Conservation (phyloP, 2,113 vertebrate genomes). For the Neotoma lepida region DNA sequence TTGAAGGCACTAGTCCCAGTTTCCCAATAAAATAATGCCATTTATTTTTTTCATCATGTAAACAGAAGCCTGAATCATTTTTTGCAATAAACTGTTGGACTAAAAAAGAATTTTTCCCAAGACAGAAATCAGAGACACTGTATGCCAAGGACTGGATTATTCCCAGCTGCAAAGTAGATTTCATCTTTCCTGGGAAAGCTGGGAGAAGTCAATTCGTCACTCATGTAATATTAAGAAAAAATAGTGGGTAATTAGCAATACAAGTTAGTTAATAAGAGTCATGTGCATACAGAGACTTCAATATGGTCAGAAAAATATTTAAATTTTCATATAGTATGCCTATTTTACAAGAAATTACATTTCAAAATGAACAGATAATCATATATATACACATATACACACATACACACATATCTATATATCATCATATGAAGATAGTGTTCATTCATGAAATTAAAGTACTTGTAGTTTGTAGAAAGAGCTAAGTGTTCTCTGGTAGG, state of each 20-base stretch:
- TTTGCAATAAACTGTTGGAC: constrained; percentile 74
- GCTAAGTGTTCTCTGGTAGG: not conserved
- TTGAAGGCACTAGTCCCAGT: constrained; percentile 49
- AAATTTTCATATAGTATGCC: not conserved
- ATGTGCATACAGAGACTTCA: not conserved
- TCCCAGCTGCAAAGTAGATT: constrained; percentile 72
- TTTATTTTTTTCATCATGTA: constrained; percentile 75
- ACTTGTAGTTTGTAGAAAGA: not conserved
- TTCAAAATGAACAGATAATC: not conserved
- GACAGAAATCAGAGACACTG: constrained; percentile 64
- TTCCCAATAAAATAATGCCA: constrained; percentile 72
- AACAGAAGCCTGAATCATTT: constrained; percentile 77
- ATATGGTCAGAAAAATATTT: not conserved
- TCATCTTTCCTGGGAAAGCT: constrained; percentile 60
- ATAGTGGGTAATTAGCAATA: not conserved
- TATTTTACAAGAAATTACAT: not conserved
- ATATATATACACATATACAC: not conserved
- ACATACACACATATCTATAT: not conserved
- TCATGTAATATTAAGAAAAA: constrained; percentile 37
- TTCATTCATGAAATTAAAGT: constrained; percentile 18
- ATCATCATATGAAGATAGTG: not conserved
- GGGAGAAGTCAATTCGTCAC: not conserved
- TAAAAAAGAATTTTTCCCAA: constrained; percentile 63
- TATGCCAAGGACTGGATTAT: constrained; percentile 70
- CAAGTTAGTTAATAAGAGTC: not conserved